Conservation (phyloP, 2,113 vertebrate species). For the Gnathonemus echidnorhynchus region DNA sequence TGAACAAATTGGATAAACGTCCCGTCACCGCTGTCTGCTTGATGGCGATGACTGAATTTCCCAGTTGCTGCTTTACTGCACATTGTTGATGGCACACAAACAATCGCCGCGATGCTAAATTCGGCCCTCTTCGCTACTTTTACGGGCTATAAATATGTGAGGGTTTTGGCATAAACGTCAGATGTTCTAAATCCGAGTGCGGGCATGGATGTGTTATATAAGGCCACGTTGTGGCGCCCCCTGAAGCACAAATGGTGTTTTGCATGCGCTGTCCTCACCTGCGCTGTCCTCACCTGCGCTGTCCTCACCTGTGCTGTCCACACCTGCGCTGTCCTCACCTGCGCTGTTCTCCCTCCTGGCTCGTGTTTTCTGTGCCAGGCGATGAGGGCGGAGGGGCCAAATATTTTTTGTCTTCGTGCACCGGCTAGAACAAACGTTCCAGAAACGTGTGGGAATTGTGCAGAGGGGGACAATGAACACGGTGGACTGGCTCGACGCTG, state of each 20-base stretch:
- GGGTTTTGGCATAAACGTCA: neutral
- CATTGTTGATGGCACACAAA: neutral
- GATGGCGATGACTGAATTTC: neutral
- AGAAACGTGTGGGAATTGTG: neutral
- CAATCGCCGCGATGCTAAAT: neutral
- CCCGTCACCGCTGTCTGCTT: neutral
- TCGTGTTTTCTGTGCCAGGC: neutral
- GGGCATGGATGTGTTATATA: neutral
- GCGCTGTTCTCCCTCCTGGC: neutral
- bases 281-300: neutral
- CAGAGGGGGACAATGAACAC: neutral
- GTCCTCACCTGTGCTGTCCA: neutral
- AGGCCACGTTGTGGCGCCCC: neutral
- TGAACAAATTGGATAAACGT: neutral
- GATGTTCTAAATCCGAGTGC: neutral
- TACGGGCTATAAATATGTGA: neutral
- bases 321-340: neutral
- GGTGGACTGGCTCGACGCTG: neutral
- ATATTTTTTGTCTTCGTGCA: neutral
- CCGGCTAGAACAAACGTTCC: neutral
- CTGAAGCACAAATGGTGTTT: no score
- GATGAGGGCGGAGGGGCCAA: neutral
- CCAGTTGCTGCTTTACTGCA: neutral
- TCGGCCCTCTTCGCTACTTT: neutral
- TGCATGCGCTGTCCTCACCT: neutral